Evolutionary conservation across 1,140 invertebrate species (phyloP), one percentile per base, ranked within the genome.

Genomic region (Drosophila subobscura): DNA sequence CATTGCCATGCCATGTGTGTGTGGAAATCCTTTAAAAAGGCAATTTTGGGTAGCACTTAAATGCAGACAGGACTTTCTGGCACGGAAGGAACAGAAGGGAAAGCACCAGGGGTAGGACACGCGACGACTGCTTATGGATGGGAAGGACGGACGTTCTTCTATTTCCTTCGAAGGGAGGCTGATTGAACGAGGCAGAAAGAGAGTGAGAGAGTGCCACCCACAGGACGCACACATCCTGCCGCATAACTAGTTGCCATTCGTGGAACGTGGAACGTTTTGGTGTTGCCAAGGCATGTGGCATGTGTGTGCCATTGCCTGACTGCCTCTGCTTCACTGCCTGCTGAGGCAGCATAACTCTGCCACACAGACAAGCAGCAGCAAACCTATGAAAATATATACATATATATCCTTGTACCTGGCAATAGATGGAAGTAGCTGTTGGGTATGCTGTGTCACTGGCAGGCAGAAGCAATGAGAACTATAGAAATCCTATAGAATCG

Each of bases 41-140:
- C 83, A 88, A 86, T 88, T 86, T 86, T 65, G 83, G 33, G 65
- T 81, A 88, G 81, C 81, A 85, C 81, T 85, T 86, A 88, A 88
- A 86, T 88, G 81, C 81, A 86, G 81, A 86, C 81, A 37, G 33
- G 8, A 12, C 33, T 37, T 10, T 37, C 33, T 81, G 63, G 40
- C 68, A 57, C 5, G 42, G 41, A 71, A 49, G 40, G 63, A 66
- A 51, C 70, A 66, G 61, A 64, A 50, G 45, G 59, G 49, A 52
- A 68, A 61, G 55, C 61, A 72, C 45, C 66, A 77, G 55, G 58
- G 56, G 55, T 33, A 57, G 57, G 52, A 68, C 66, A 64, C 59
- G 60, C 54, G 60, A 64, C 25, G 51, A 16, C 47, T 47, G 57
- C 57, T 59, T 59, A 47, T 46, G 55, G 55, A 37, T 37, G 33